Evolutionary conservation across 2,797 vertebrate species (phyloP), one percentile per base, ranked within the genome.

Genomic region (Hafferia zeledoni): DNA sequence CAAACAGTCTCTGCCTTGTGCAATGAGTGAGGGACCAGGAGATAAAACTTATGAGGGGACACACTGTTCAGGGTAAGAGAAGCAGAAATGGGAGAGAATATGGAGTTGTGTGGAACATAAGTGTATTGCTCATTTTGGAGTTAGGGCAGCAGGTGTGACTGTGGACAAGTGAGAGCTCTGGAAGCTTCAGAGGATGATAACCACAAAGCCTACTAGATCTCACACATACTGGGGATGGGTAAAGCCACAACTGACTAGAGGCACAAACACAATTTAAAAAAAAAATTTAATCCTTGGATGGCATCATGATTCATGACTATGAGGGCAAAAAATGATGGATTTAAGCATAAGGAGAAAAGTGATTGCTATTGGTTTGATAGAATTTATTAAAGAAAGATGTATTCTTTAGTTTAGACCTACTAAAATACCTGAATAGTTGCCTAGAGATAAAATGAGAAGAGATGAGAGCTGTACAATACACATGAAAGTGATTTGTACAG

Each of bases 351-450:
- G n/a, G 22, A 78, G 60, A 83, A 86, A 84, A 65, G 22, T 19
- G 14, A 27, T 47, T 3, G 0, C 6, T 59, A 55, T 15, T 22
- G 3, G 9, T 33, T 89, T 2, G 2, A 69, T 25, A 78, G 2
- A 47, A 75, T 39, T 57, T 60, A 50, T 61, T 81, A 70, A 41
- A 33, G 27, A 31, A 81, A 71, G 25, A 50, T 12, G 4, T 24
- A 8, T 43, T 64, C 43, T 65, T 92, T 57, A 39, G 5, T 67
- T 80, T 60, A 90, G 37, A 83, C 24, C 19, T 70, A 44, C 44
- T 52, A 75, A 91, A 63, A 37, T 15, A 57, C 5, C 17, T 5
- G 4, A 16, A 16, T 44, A 72, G 17, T 20, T 81, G 63, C 12
- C 63, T 76, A 72, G 55, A 76, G 55, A 76, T 13, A 52, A 63